Evolutionary conservation across 2,113 vertebrate genomes (phyloP), one percentile per base, ranked within the genome.

Genomic region (Stegastes partitus): DNA sequence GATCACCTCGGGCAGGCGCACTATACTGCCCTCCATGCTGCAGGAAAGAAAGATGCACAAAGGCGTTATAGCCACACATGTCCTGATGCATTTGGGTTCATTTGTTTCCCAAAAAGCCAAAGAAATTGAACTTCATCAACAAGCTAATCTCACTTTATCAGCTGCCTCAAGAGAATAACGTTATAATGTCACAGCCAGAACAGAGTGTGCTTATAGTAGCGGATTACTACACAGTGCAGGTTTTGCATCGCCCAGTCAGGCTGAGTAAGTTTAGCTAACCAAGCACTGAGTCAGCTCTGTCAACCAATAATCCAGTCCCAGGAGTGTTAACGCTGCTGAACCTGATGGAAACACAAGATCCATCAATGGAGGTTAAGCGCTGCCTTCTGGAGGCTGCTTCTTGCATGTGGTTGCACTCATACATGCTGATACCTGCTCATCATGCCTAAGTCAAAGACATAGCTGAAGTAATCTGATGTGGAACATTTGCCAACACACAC

Each of bases 1-100:
- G 56, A 99, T 96, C 31, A 99, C 94, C 78, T 99, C 98, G 39
- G 98, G 98, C 79, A 99, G 95, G 45, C 96, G 96, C 59, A 99
- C 96, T 58, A 99, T 96, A 64, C 97, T 98, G 70, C 98, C 98
- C 87, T 99, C 98, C 98, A 99, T 99, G 84, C 98, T 99, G 94
- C 95, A 95, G 88, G 22, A 11, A 50, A 50, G 50, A 23, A 44
- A 71, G 23, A 19, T 21, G 12, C 4, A 80, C 39, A 83, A 25
- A 15, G 26, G 2, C 11, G 51, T 50, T 22, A 56, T 0, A 59
- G 12, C 11, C 22, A 2, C 12, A 15, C 3, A 15, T 64, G n/a
- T n/a, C n/a, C n/a, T n/a, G n/a, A n/a, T n/a, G 50, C 34, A 26
- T 49, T 58, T 19, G 5, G 19, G 45, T 6, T 49, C 19, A 54